phyloP scores from a whole-genome alignment of 2,113 vertebrate species.

The Alosa alosa region DNA sequence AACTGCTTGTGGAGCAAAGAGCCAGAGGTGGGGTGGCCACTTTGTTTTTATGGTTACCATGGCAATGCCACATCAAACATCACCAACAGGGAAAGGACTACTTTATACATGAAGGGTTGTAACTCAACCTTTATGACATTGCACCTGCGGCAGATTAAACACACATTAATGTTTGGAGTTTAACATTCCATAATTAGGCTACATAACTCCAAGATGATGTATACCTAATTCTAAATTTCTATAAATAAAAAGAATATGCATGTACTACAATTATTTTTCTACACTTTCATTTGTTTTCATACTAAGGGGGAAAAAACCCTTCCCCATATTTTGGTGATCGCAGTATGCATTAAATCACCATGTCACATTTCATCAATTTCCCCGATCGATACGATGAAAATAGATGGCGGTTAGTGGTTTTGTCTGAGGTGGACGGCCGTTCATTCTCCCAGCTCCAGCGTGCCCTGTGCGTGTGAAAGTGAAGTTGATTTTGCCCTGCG shows the following conservation, averaged over 20 bases:
- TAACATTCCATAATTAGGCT: no score
- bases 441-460: not conserved
- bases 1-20: not conserved
- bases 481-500: not conserved
- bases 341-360: not conserved
- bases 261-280: no score
- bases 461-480: slow-evolving; percentile 11
- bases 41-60: not conserved
- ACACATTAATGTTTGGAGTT: no score
- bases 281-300: no score
- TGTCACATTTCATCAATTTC: not conserved
- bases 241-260: no score
- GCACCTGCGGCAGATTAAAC: not conserved
- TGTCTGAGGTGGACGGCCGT: not conserved
- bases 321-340: not conserved
- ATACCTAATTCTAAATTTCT: no score
- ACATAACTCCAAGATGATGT: no score
- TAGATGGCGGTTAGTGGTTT: not conserved
- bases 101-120: not conserved
- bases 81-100: not conserved
- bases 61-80: not conserved
- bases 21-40: no score
- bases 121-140: not conserved
- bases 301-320: not conserved
- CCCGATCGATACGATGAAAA: not conserved